These are phyloP conservation scores for Ellobius talpinus DNA, from an alignment of 2,113 vertebrate species.

Conservation along the genomic window DNA sequence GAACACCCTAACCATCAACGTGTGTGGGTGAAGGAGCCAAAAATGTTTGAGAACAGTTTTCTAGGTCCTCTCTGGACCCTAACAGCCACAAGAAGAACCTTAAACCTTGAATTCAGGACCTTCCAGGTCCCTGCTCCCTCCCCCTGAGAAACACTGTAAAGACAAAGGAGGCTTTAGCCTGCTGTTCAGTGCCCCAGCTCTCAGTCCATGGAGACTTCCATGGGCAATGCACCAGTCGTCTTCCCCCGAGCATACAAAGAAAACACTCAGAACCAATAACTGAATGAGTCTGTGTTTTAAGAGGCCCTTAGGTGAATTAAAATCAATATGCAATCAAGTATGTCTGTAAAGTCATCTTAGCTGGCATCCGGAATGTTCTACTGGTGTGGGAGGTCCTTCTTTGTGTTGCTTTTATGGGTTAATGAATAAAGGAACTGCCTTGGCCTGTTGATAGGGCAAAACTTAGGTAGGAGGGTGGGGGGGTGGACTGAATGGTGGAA, in stretches of 20 bases:
- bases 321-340: slow-evolving; percentile 42
- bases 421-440: too few species aligned
- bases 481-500: too few species aligned
- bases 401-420: too few species aligned
- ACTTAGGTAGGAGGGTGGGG: too few species aligned
- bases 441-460: too few species aligned
- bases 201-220: not conserved
- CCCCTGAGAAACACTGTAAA: not conserved
- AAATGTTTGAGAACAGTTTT: not conserved
- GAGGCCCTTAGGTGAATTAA: slow-evolving; percentile 59
- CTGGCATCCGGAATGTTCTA: not conserved
- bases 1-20: not conserved
- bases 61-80: not conserved
- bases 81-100: not conserved
- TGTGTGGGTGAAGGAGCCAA: not conserved
- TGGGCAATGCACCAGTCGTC: fast-evolving
- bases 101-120: not conserved
- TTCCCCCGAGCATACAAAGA: not conserved
- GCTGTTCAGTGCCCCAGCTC: not conserved
- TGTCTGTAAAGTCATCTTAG: not conserved
- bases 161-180: not conserved
- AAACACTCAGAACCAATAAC: not conserved
- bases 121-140: not conserved
- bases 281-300: slow-evolving; percentile 31
- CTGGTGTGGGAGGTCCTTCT: too few species aligned